A percentile compares a stretch with the other conserved stretches of the same genome.
phyloP scores from a whole-genome alignment of 2,797 vertebrate genomes.

The Staurois parvus region DNA sequence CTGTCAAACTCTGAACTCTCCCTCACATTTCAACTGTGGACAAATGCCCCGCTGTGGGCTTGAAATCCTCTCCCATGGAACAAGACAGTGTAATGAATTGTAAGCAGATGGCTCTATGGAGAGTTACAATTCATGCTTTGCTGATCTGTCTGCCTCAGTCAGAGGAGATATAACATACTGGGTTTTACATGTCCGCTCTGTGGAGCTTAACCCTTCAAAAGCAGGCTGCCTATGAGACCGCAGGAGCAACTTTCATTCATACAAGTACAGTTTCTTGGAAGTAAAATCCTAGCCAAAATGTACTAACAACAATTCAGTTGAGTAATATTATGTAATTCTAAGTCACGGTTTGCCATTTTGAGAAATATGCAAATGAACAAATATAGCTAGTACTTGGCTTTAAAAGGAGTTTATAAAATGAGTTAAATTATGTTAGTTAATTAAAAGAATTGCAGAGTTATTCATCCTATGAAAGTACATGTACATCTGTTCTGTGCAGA shows the following conservation, averaged over 20 bases:
- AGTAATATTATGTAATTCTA: no score
- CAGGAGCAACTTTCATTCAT: neutral
- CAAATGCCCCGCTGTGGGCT: constrained; percentile 62
- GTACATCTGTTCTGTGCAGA: no score
- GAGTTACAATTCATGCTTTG: constrained; percentile 63
- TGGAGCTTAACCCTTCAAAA: constrained; percentile 55
- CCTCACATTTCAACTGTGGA: constrained; percentile 59
- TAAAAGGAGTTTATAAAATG: no score
- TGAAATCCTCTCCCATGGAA: constrained; percentile 60
- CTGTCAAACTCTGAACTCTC: constrained; percentile 57
- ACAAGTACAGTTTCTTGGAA: no score
- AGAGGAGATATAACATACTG: constrained; percentile 59
- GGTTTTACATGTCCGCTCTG: constrained; percentile 56
- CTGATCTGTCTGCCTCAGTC: constrained; percentile 63
- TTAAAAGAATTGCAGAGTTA: no score
- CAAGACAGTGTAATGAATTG: constrained; percentile 62
- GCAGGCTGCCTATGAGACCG: neutral
- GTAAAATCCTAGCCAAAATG: no score
- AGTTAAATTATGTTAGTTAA: no score
- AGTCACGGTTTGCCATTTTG: no score
- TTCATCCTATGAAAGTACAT: no score
- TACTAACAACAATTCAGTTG: no score
- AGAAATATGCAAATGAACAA: no score
- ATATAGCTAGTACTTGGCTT: no score
- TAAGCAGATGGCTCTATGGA: constrained; percentile 62